Base-by-base conservation (phyloP, 92 coral and sea anemone genomes). In the Desmophyllum pertusum region DNA sequence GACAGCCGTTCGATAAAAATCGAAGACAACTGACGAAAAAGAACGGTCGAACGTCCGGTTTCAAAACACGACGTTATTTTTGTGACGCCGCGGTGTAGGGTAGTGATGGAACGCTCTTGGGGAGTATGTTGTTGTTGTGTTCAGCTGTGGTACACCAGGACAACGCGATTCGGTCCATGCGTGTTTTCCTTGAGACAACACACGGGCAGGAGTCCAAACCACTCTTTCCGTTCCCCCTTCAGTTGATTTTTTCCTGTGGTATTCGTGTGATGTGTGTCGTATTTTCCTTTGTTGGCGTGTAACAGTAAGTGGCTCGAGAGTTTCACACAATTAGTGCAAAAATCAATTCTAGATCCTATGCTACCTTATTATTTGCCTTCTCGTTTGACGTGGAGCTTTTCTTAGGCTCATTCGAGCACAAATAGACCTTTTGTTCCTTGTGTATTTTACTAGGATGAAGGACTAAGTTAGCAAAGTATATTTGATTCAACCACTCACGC, bases 191-290 rank as follows among this genome's bases (percentile, higher is more conserved):
- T 50, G 53, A 39, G 70, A 82, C 39, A 53, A 33, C 70, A 57
- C 59, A 42, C 79, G 68, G 79, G 79, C 41, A 41, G 79, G 78
- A 82, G 86, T 35, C 64, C 86, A 82, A 78, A 82, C 79, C 86
- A 42, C 86, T 72, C 59, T 71, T 82, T 82, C 79, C 86, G 79
- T 82, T 82, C 57, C 61, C 72, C 33, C 86, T 82, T 72, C 70
- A 41, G 70, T 55, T 55, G 43, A 61, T 38, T 82, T 71, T 81
- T 39, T 40, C 43, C 39, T 59, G 86, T 57, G 86, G 86, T 59
- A 72, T 82, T 82, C 78, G 50, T 43, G 71, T 72, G 31, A 70
- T 82, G 55, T 41, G 31, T 50, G 65, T 6, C 36, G 39, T 38
- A 29, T 72, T 71, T 57, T 45, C 19, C 55, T 41, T 73, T 82